A percentile compares a stretch with the other conserved stretches of the same genome.
These are phyloP conservation scores for Xylocampa areola DNA, from an alignment of 2,888 invertebrate genomes.

Conservation along the genomic window DNA sequence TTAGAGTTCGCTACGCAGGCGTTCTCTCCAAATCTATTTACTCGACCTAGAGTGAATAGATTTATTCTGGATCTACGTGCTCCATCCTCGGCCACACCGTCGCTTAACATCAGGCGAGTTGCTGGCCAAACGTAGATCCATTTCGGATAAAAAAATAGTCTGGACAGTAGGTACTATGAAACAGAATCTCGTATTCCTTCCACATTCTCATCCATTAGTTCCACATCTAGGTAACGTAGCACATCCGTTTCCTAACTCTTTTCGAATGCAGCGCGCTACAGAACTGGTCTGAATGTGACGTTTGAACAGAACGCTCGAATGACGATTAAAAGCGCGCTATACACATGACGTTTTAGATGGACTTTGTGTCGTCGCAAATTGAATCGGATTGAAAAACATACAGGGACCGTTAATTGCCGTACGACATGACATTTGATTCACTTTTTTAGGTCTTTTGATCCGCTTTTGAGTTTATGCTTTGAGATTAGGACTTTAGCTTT, in stretches of 20 bases:
- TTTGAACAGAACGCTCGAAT: conserved; percentile 59
- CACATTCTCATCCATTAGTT: conserved; percentile 41
- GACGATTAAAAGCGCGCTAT: conserved; percentile 57
- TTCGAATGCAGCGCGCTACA: conserved; percentile 63
- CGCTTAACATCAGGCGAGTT: too few species aligned
- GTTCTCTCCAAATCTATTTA: too few species aligned
- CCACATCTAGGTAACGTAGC: conserved; percentile 49
- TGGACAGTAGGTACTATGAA: too few species aligned
- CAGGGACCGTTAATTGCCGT: conserved; percentile 44
- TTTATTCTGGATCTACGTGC: too few species aligned
- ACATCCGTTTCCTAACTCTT: conserved; percentile 64
- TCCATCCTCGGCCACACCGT: too few species aligned
- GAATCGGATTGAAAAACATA: conserved; percentile 55
- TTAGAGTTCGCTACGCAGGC: too few species aligned
- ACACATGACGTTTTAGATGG: conserved; percentile 51
- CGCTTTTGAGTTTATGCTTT: conserved; percentile 24
- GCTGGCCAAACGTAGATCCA: too few species aligned
- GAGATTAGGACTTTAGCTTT: conserved; percentile 22
- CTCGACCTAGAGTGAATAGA: too few species aligned
- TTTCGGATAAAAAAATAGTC: too few species aligned
- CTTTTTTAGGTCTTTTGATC: conserved; percentile 44
- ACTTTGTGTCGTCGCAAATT: conserved; percentile 53
- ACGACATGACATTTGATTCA: conserved; percentile 19
- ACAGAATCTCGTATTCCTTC: conserved; percentile 11
- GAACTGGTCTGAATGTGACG: conserved; percentile 64